A percentile compares a stretch with the other conserved stretches of the same genome.
Evolutionary conservation across 1,140 invertebrate species (phyloP).

Genomic region (Bombyx mori): ASM3026992v2 NC_085127.1:8157001-8157500

Average conservation of each 20-base stretch:
- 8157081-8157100: constrained; percentile 19
- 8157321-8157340: constrained; percentile 24
- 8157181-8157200: constrained; percentile 33
- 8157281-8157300: constrained; percentile 47
- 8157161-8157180: constrained; percentile 10
- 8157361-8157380: constrained; percentile 17
- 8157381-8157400: constrained; percentile 29
- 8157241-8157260: constrained; percentile 39
- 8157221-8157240: constrained; percentile 40
- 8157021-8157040: constrained; percentile 18
- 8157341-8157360: constrained; percentile 28
- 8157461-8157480: too few relatives aligned
- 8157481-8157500: too few relatives aligned
- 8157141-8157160: constrained; percentile 30
- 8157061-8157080: constrained; percentile 19
- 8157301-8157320: constrained; percentile 41
- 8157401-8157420: neutral
- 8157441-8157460: too few relatives aligned
- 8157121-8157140: constrained; percentile 43
- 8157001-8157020: constrained; percentile 4
- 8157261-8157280: constrained; percentile 38
- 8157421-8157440: too few relatives aligned
- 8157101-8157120: constrained; percentile 29
- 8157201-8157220: constrained; percentile 31
- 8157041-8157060: constrained; percentile 23